Evolutionary conservation across 1,140 invertebrate species (phyloP).

Genomic region (Delia radicum): DNA sequence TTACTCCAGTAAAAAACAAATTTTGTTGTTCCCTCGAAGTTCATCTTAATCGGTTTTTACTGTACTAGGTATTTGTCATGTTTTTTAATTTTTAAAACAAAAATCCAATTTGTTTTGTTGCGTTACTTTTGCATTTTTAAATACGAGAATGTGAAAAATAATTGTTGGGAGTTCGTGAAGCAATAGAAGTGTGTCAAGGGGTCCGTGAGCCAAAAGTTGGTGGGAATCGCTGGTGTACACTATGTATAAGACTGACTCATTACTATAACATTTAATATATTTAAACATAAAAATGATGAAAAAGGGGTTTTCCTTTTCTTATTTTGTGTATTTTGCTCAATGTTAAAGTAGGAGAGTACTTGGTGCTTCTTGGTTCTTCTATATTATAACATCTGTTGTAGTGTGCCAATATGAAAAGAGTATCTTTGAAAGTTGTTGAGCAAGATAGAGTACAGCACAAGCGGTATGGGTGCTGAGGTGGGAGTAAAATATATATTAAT

Average conservation of each 20-base stretch:
- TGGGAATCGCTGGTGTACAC: neutral
- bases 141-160: too few relatives aligned
- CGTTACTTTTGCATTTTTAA: too few relatives aligned
- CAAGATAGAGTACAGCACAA: neutral
- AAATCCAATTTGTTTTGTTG: too few relatives aligned
- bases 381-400: neutral
- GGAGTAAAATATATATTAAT: conserved; percentile 11
- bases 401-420: too few relatives aligned
- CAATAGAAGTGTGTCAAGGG: neutral
- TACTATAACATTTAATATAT: neutral
- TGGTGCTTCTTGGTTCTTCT: neutral
- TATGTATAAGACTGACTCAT: neutral
- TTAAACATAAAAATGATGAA: conserved; percentile 3
- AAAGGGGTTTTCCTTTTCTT: neutral
- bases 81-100: too few relatives aligned
- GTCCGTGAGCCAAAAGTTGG: too few relatives aligned
- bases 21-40: too few relatives aligned
- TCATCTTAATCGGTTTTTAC: too few relatives aligned
- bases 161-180: too few relatives aligned
- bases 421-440: too few relatives aligned
- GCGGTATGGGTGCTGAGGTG: neutral
- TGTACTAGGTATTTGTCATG: too few relatives aligned
- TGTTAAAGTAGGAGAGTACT: neutral
- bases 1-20: too few relatives aligned
- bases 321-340: neutral